phyloP scores from a whole-genome alignment of 2,888 invertebrate species.

The Clunio marinus region DNA sequence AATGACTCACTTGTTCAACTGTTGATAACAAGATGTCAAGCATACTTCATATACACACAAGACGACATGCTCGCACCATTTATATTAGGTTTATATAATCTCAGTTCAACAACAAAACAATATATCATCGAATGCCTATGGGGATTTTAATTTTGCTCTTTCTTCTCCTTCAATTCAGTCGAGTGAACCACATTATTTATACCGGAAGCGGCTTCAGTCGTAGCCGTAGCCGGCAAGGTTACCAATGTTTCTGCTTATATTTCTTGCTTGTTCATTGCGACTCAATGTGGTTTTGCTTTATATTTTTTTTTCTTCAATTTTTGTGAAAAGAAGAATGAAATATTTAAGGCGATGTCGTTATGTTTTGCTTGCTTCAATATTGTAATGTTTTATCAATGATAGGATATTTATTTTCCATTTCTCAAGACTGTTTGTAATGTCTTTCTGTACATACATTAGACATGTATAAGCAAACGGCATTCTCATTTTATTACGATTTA shows the following conservation, averaged over 20 bases:
- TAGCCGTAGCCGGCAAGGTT: constrained; percentile 26
- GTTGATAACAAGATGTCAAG: neutral
- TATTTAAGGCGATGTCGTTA: neutral
- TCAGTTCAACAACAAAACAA: neutral
- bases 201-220: constrained; percentile 20
- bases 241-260: neutral
- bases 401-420: no score
- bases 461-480: no score
- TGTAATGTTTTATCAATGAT: no score
- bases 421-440: no score
- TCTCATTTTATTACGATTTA: no score
- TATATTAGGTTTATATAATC: constrained; percentile 8
- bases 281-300: no score
- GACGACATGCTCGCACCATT: constrained; percentile 27
- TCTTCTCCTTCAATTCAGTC: neutral
- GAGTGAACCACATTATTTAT: neutral
- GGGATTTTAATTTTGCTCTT: neutral
- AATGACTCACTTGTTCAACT: neutral
- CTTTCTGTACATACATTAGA: no score
- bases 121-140: neutral
- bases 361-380: no score
- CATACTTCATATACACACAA: constrained; percentile 9
- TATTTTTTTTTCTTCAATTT: neutral
- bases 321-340: neutral
- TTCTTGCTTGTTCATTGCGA: no score